Percentiles rank a stretch among this genome's conserved stretches.
Evolutionary conservation across 2,113 vertebrate genomes (phyloP).

Genomic region (Oriolus oriolus): DNA sequence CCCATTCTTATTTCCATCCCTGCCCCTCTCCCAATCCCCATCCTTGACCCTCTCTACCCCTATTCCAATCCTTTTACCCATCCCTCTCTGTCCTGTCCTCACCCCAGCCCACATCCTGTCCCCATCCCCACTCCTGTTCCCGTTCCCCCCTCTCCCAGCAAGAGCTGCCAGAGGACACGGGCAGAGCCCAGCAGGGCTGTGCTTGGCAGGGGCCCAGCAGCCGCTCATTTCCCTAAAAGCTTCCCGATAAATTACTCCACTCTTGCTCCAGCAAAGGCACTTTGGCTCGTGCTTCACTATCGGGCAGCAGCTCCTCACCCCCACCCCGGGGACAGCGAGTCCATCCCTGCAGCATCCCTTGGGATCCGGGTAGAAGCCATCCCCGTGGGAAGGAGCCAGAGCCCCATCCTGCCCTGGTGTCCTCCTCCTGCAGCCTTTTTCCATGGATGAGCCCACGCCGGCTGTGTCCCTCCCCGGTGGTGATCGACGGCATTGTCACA

Average conservation of each 20-base stretch:
- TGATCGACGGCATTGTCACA: background rate
- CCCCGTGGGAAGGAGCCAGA: background rate
- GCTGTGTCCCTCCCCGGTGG: background rate
- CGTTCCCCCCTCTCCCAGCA: background rate
- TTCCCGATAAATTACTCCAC: slow-evolving; percentile 34
- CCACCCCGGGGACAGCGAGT: background rate
- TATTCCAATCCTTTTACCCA: no score
- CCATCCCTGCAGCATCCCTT: background rate
- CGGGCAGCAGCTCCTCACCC: background rate
- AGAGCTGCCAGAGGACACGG: slow-evolving; percentile 59
- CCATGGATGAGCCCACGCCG: accelerated
- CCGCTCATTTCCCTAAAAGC: slow-evolving; percentile 61
- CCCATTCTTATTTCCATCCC: background rate
- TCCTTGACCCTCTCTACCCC: background rate
- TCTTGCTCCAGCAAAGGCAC: slow-evolving; percentile 6
- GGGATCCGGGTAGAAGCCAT: background rate
- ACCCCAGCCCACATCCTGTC: background rate
- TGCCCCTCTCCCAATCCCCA: background rate
- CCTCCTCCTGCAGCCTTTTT: background rate
- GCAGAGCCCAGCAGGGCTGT: slow-evolving; percentile 2
- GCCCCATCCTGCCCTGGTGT: accelerated
- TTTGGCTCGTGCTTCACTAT: background rate
- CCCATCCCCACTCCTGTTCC: background rate
- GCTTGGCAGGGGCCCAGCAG: slow-evolving; percentile 51
- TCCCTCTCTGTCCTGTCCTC: background rate